Evolutionary conservation across 2,888 invertebrate genomes (phyloP), one percentile per base, ranked within the genome.

Genomic region (Trichogramma evanescens): DNA sequence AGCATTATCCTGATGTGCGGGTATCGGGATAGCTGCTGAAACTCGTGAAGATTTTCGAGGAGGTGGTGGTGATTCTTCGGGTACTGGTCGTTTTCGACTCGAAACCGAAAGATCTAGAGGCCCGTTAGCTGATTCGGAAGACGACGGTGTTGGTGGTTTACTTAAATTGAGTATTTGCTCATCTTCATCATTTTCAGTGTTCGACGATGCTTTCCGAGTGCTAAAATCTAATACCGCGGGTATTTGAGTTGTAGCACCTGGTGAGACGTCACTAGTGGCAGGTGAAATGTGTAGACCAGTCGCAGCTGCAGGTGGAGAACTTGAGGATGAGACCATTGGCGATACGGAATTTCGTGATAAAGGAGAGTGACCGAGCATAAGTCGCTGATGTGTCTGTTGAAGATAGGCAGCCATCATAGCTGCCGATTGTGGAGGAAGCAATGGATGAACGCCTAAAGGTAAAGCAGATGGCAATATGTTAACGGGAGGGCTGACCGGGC

Each of bases 101-200:
- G 87, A 84, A 13, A 90, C 86, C 0, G 92, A 91, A 50, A 93
- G 80, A 76, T 93, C 93, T 64, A 93, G 79, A 0, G 94, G 91
- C 68, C 90, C 85, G 71, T 83, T 83, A 63, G 78, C 79, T 4
- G 78, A 76, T 41, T 81, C 80, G 70, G 86, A 76, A 1, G 79
- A 77, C 1, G 81, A 80, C n/a, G 83, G 82, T 4, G 82, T 80
- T 65, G 86, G 83, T 1, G 84, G 80, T 76, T 89, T 89, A 72
- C 85, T 86, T 52, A 89, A 81, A 75, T 89, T 89, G 63, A 89
- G 82, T 44, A 84, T 88, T 66, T 90, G 88, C 64, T 84, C 83
- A 48, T 85, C 85, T 59, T 82, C 82, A 54, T 84, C 84, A 49
- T 80, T 81, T 46, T 81, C 80, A 38, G 62, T 83, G 39, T 59